Conservation (phyloP, 1,140 invertebrate species). For the Drosophila nannoptera region DNA sequence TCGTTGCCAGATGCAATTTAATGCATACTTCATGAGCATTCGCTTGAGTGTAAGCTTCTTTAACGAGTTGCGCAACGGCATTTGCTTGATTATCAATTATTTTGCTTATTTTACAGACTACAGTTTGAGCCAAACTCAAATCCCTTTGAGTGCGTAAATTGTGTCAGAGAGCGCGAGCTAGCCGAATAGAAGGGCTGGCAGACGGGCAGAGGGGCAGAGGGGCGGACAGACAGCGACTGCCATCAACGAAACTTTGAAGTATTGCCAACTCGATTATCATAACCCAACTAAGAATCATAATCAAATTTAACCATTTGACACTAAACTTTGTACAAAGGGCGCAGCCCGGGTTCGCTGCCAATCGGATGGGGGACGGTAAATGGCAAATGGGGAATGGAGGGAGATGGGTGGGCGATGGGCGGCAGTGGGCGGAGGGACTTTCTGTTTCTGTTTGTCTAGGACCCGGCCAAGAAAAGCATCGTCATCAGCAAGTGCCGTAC, state of each 20-base stretch:
- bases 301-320: slow-evolving; percentile 74
- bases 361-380: no score
- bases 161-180: background rate
- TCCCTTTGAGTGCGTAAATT: slow-evolving; percentile 33
- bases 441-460: slow-evolving; percentile 30
- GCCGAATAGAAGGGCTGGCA: no score
- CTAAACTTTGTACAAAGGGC: slow-evolving; percentile 58
- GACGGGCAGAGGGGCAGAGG: background rate
- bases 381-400: background rate
- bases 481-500: slow-evolving; percentile 28
- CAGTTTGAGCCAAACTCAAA: slow-evolving; percentile 40
- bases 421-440: slow-evolving; percentile 12
- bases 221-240: slow-evolving; percentile 1
- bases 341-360: background rate
- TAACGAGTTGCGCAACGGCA: slow-evolving; percentile 10
- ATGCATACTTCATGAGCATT: slow-evolving; percentile 67
- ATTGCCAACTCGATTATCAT: slow-evolving; percentile 74
- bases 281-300: slow-evolving; percentile 72
- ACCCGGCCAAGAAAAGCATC: slow-evolving; percentile 16
- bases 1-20: slow-evolving; percentile 55
- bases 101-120: background rate
- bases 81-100: slow-evolving; percentile 37
- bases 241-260: slow-evolving; percentile 66
- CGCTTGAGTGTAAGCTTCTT: slow-evolving; percentile 24
- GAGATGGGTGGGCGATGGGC: background rate